Percentiles rank a stretch among this genome's conserved stretches.
Conservation (phyloP, 2,113 vertebrate species). For the Aix galericulata region DNA sequence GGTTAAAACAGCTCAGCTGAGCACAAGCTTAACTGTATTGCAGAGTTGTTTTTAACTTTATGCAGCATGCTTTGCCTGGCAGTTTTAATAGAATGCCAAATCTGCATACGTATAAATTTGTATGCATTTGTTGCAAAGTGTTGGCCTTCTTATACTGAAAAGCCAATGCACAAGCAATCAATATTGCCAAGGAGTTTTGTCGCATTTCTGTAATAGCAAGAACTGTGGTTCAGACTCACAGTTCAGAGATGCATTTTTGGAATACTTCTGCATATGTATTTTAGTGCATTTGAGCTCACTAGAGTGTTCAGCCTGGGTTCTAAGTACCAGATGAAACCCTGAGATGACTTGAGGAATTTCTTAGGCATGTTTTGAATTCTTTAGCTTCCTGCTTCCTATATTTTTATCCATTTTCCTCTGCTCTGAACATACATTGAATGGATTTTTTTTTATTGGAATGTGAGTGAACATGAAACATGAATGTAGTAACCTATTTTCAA, state of each 20-base stretch:
- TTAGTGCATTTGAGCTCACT: neutral
- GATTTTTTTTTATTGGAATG: neutral
- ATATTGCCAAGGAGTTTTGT: neutral
- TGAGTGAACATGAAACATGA: neutral
- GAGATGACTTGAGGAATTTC: constrained; percentile 43
- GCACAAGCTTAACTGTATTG: neutral
- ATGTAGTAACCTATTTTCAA: constrained; percentile 49
- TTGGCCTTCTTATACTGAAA: neutral
- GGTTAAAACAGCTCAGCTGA: neutral
- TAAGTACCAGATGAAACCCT: neutral
- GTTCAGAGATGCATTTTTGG: constrained; percentile 17
- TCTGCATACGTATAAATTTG: constrained; percentile 11
- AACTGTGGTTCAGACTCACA: constrained; percentile 22
- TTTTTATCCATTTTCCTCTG: constrained; percentile 21
- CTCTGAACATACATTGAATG: neutral
- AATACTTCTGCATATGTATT: neutral
- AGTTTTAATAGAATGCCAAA: neutral
- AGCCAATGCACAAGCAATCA: neutral
- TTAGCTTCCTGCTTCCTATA: neutral
- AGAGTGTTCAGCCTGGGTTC: neutral
- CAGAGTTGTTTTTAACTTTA: neutral
- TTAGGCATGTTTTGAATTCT: constrained; percentile 7
- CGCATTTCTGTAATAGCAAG: constrained; percentile 9
- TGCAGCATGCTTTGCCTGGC: neutral
- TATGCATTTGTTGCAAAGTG: neutral